Base-by-base conservation (phyloP, 2,888 invertebrate genomes). In the Stenodema calcarata region DNA sequence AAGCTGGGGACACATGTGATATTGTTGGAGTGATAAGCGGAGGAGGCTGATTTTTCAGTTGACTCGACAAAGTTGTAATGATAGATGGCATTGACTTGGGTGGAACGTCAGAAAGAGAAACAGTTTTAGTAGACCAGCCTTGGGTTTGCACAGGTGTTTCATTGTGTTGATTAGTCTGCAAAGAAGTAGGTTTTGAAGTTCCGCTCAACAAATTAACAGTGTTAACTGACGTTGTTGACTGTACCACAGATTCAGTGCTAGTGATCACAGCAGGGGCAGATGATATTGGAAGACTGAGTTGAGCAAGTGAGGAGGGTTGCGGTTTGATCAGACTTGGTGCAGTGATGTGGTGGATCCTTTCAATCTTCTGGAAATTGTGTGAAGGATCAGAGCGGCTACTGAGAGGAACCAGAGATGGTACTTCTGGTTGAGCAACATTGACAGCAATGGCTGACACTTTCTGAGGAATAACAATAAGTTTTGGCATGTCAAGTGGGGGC, bases 351-450 rank as follows among this genome's bases (percentile, higher is more conserved):
- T 41, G 70, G 14, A 70, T 35, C 27, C 47, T 54, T 18, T 82
- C 82, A 14, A 82, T 23, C 23, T 82, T 82, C 35, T 62, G 42
- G 42, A 82, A 82, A 16, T 54, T 80, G 23, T 16, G n/a, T 12
- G 50, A 50, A 69, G 69, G 41, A 16, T 82, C 82, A 27, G 42
- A 69, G n/a, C 62, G 54, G 28, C 82, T 62, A 35, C 82, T 82
- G 42, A 82, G 70, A 12, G 82, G 82, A 11, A 70, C 82, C 16
- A 82, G 70, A n/a, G 82, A 62, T 69, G 82, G 82, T 0, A 82
- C 82, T 35, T 62, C 42, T 41, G 35, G 30, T 14, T 28, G 82
- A 28, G 54, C 27, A 23, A 41, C 27, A 16, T 18, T 82, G 12
- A 35, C 62, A 54, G 80, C 50, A 54, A 81, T 54, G n/a, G 80